Base-by-base conservation (phyloP, 2,113 vertebrate species). In the Anas platyrhynchos region DNA sequence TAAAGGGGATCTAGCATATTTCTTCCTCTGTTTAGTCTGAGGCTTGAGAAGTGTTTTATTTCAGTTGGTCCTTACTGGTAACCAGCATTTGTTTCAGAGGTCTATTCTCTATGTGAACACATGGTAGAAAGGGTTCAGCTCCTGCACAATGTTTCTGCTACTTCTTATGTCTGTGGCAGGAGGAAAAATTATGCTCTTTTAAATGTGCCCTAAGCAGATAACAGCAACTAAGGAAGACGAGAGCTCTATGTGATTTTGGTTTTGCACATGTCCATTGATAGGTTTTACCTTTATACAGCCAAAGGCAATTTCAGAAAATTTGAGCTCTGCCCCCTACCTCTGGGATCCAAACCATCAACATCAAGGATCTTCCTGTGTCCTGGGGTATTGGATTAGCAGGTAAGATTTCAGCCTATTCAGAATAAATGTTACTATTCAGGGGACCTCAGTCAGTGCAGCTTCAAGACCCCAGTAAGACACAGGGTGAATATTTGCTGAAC, bases 401-500 rank as follows among this genome's bases (percentile, higher is more conserved):
- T 3, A 3, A 16, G 22, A 43, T 75, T 86, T 78, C 52, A 1
- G 3, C 29, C 21, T 6, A 4, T 81, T 75, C 59, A 15, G 20
- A 55, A 32, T 29, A 14, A 56, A 41, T 46, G 4, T 31, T 59
- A 41, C 25, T 32, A 14, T 15, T 34, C 22, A 80, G 46, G 38
- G 48, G 9, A 43, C 8, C 48, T 54, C 9, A 4, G 11, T 5
- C 44, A 20, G 4, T 25, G 8, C 1, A 7, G 4, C 13, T 59
- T 81, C 81, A 66, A 77, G 38, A 34, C 1, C 3, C 13, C 13
- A 29, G 4, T 22, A 63, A 6, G 3, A 59, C 3, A 7, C 2
- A 27, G 23, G 7, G 3, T 1, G 3, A 68, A 23, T 1, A 6
- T 75, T 78, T 88, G 3, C 38, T 62, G 38, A n/a, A 55, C 18